Evolutionary conservation across 2,888 invertebrate genomes (phyloP), one percentile per base, ranked within the genome.

Genomic region (Ischnus inquisitorius): DNA sequence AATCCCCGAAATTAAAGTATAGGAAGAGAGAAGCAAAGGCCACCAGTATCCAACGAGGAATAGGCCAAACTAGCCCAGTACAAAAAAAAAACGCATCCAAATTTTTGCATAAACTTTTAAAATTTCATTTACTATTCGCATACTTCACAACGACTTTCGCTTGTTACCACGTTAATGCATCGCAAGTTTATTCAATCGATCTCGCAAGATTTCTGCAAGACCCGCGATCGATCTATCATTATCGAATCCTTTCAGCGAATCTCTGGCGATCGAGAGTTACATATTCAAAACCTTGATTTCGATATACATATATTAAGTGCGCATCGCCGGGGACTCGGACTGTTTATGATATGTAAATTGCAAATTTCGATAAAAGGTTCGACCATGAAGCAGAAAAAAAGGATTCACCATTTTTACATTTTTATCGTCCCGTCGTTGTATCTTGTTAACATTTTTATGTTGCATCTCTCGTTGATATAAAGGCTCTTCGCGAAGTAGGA

Each of bases 331-430:
- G 12, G 3, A 57, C 10, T 25, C 57, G 34, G 34, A 34, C 57
- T 41, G 22, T 19, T 71, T 71, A n/a, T 22, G 25, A 72, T 60
- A 72, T 72, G 57, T n/a, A 72, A 60, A 72, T n/a, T n/a, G 22
- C 12, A 41, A 25, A 54, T 75, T 62, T 74, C 12, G 62, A 64
- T 74, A 28, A 62, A 62, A 41, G 16, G n/a, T n/a, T 2, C 8
- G 5, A 34, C 19, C 14, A 14, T 6, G 12, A 25, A 22, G 1
- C n/a, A 16, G 5, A 41, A 48, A 34, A 41, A 65, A 39, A 12
- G 16, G 8, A 39, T 65, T 54, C n/a, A 4, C 39, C 10, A 25
- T 54, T 67, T 76, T 76, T 28, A 46, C 41, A 65, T 65, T 65
- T 75, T 64, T 43, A 64, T 75, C 19, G 64, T 39, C 14, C 2